Conservation (phyloP, 2,113 vertebrate genomes). For the Smithornis capensis region DNA sequence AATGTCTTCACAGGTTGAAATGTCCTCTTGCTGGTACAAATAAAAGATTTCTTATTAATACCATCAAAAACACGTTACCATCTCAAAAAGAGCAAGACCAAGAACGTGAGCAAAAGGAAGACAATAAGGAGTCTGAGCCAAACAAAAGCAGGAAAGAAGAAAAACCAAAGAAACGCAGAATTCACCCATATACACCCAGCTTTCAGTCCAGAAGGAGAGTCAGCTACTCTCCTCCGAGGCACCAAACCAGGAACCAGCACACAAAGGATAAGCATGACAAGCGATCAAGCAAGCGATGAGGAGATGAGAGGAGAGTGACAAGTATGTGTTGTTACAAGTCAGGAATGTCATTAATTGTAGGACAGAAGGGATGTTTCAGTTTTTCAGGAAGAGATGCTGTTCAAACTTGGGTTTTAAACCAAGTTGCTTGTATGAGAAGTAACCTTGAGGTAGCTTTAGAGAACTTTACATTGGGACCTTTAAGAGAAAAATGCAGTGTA, state of each 20-base stretch:
- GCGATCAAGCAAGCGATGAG: conserved; percentile 60
- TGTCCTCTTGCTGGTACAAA: conserved; percentile 92
- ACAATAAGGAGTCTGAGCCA: conserved; percentile 57
- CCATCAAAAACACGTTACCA: conserved; percentile 86
- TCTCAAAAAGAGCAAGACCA: conserved; percentile 77
- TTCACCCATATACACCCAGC: conserved; percentile 70
- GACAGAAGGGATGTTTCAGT: not conserved
- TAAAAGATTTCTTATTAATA: conserved; percentile 96
- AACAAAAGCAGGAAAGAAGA: conserved; percentile 70
- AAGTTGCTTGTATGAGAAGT: conserved; percentile 5
- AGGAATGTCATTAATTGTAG: not conserved
- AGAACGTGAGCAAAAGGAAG: conserved; percentile 67
- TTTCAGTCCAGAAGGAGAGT: conserved; percentile 55
- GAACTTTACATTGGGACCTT: not conserved
- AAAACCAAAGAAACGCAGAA: conserved; percentile 67
- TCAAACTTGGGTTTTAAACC: not conserved
- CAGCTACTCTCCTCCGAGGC: conserved; percentile 68
- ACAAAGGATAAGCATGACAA: conserved; percentile 67
- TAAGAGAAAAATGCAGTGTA: not conserved
- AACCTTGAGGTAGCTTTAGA: not conserved
- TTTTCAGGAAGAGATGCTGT: not conserved
- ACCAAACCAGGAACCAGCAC: conserved; percentile 58
- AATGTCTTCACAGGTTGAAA: conserved; percentile 85
- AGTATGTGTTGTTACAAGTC: not conserved
- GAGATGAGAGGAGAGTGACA: not conserved